Base-by-base conservation (phyloP, 2,888 invertebrate species). In the Tetragnatha montana region DNA sequence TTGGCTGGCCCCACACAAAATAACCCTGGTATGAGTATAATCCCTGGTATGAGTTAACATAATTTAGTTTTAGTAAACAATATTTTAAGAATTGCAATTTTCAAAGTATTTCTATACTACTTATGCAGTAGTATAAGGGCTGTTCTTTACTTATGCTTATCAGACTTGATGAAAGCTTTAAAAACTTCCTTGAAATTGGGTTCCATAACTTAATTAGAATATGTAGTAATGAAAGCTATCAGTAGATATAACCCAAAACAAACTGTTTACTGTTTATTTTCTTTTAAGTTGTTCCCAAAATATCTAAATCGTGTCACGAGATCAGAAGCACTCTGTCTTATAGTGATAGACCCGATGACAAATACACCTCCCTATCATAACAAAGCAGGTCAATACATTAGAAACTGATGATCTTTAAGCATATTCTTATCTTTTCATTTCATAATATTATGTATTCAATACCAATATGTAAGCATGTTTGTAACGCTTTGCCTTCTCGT, bases 311-410 rank as follows among this genome's bases (percentile, higher is more conserved):
- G 4, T 60, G 10, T 10, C 14, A 60, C 17, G 60, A 6, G 60
- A 60, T 60, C 60, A 17, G 60, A 60, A 17, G 12, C 60, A 12
- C 60, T 6, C 14, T 60, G 12, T n/a, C n/a, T n/a, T 14, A 60
- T 60, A 10, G 68, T 70, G 80, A 81, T 81, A 81, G 68, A 68
- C 47, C 22, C 70, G 80, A 81, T 81, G 80, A 81, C 80, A 81
- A 60, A 60, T 60, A 60, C n/a, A 47, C 49, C 10, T 14, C 35
- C 19, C 19, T 6, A 47, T 49, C n/a, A 12, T 70, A 81, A 81
- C 19, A 47, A 68, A 49, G 49, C 80, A 35, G 70, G 70, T 81
- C 80, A 81, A 17, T 8, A 35, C 12, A 70, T 81, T n/a, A 10
- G n/a, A 19, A 80, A 79, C 51, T 68, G 51, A 78, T 17, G 19